A percentile compares a stretch with the other conserved stretches of the same genome.
Evolutionary conservation across 2,797 vertebrate species (phyloP).

Genomic region (Macroramphosus scolopax): DNA sequence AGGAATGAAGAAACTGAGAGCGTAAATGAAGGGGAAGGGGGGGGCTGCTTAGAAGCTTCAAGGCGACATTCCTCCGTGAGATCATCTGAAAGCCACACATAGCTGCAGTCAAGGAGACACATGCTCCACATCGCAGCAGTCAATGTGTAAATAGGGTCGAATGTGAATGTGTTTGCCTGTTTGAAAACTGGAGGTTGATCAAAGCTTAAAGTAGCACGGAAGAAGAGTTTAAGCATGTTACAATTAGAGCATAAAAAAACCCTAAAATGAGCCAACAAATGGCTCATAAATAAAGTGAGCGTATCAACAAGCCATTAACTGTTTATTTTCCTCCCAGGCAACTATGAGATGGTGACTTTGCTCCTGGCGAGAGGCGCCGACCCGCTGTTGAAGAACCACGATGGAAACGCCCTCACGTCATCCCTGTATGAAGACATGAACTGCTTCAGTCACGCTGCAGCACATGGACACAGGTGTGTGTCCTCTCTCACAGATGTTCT

Average conservation of each 20-base stretch:
- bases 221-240: not conserved
- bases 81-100: conserved; percentile 54
- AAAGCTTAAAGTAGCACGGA: too few species aligned
- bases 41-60: conserved; percentile 52
- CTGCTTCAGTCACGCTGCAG: conserved; percentile 95
- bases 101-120: conserved; percentile 49
- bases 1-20: conserved; percentile 29
- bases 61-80: conserved; percentile 57
- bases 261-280: too few species aligned
- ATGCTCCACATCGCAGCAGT: conserved; percentile 31
- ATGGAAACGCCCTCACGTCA: conserved; percentile 85
- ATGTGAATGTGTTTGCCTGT: conserved; percentile 22
- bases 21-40: conserved; percentile 39
- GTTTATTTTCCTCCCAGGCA: conserved; percentile 83
- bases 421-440: conserved; percentile 96
- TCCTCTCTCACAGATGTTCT: too few species aligned
- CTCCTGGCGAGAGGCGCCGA: conserved; percentile 89
- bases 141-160: conserved; percentile 28
- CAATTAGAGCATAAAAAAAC: not conserved
- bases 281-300: too few species aligned
- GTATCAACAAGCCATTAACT: too few species aligned
- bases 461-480: conserved; percentile 92
- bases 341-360: conserved; percentile 96
- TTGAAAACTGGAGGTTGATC: too few species aligned
- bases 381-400: conserved; percentile 86